Conservation (phyloP, 2,113 vertebrate species). For the Lamprotornis superbus region DNA sequence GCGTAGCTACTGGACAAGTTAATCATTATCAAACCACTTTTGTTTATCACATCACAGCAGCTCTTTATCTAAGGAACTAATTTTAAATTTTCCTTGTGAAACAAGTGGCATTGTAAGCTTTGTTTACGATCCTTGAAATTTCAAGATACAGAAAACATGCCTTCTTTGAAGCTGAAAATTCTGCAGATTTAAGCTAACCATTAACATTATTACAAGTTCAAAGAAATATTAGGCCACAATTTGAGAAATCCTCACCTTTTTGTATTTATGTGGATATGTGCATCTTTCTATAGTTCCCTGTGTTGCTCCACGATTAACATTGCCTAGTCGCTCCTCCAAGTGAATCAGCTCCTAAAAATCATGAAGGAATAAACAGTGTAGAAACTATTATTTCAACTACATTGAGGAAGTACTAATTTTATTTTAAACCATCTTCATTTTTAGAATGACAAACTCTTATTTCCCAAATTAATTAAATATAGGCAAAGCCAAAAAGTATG, state of each 20-base stretch:
- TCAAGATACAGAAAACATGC: not conserved
- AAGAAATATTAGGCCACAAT: not conserved
- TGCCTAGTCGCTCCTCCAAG: slow-evolving; percentile 96
- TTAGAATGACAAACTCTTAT: not conserved
- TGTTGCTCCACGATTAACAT: slow-evolving; percentile 97
- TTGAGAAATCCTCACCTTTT: slow-evolving; percentile 85
- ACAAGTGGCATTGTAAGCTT: not conserved
- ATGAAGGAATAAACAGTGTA: slow-evolving; percentile 42
- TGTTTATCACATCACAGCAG: not conserved
- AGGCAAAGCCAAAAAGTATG: not conserved
- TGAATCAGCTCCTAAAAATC: slow-evolving; percentile 92
- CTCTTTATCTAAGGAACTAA: not conserved
- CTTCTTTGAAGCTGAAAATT: not conserved
- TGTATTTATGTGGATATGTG: slow-evolving; percentile 99
- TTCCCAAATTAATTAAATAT: not conserved
- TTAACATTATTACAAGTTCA: not conserved
- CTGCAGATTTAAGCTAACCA: not conserved
- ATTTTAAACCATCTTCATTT: not conserved
- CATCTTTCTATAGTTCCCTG: slow-evolving; percentile 99
- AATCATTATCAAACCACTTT: not conserved
- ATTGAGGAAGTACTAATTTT: not conserved
- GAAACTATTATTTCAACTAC: not conserved
- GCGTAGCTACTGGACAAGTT: not conserved
- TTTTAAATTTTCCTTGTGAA: not conserved
- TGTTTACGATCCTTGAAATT: not conserved